Percentiles rank a stretch among this genome's conserved stretches.
These are phyloP conservation scores for Macrobrachium rosenbergii DNA, from an alignment of 1,140 invertebrate species.

Conservation along the genomic window DNA sequence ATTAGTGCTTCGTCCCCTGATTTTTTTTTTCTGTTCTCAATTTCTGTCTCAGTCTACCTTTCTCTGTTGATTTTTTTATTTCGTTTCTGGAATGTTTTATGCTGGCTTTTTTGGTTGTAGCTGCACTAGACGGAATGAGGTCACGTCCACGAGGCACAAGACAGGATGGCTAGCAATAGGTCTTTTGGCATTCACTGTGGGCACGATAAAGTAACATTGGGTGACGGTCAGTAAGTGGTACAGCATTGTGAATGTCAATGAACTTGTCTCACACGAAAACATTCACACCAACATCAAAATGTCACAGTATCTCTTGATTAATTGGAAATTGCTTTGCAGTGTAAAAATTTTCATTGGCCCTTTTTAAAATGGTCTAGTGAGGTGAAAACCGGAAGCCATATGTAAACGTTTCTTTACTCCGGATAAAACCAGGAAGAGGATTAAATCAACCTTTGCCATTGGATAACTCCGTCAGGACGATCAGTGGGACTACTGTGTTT, in stretches of 20 bases:
- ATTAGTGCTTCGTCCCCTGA: conserved; percentile 21
- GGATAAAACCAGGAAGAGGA: not conserved
- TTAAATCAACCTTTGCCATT: not conserved
- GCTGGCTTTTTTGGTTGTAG: conserved; percentile 47
- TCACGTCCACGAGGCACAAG: conserved; percentile 34
- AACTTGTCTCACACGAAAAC: too few species aligned
- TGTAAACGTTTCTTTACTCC: not conserved
- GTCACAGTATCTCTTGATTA: too few species aligned
- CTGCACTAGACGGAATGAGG: conserved; percentile 32
- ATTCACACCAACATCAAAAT: too few species aligned
- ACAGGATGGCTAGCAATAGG: not conserved
- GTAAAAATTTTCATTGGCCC: too few species aligned
- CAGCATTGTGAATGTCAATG: too few species aligned
- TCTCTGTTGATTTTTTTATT: not conserved
- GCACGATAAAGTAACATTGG: not conserved
- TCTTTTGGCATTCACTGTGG: conserved; percentile 3
- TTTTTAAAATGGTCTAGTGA: conserved; percentile 3
- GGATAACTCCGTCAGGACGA: not conserved
- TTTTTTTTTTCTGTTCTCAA: conserved; percentile 10
- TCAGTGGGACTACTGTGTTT: not conserved
- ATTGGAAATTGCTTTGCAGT: too few species aligned
- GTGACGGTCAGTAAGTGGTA: too few species aligned
- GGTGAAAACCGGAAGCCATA: conserved; percentile 8
- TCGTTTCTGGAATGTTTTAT: conserved; percentile 31
- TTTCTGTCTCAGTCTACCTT: not conserved